Conservation (phyloP, 2,797 vertebrate genomes). For the Lepilemur septentrionalis region DNA sequence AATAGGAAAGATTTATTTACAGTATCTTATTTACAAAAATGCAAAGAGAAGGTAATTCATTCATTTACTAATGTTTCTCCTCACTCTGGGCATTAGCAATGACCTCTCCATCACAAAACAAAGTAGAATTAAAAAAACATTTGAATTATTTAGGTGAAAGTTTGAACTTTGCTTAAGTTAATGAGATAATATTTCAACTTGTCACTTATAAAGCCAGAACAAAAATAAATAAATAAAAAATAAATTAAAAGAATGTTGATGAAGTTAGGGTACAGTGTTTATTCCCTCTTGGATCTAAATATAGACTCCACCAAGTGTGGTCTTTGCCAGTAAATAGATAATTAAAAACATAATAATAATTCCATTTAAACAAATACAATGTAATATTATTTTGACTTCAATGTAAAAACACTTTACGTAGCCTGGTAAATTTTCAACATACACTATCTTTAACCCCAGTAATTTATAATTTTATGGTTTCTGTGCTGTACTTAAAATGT, state of each 20-base stretch:
- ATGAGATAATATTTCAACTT: neutral
- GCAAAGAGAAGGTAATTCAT: neutral
- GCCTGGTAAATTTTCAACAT: constrained; percentile 2
- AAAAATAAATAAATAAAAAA: neutral
- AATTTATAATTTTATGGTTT: constrained; percentile 55
- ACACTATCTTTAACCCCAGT: neutral
- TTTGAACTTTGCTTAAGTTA: neutral
- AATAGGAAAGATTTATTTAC: neutral
- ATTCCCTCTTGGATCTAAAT: neutral
- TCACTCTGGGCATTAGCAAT: neutral
- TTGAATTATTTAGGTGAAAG: neutral
- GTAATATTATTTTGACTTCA: neutral
- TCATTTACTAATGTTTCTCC: neutral
- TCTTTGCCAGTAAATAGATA: neutral
- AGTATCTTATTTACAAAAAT: neutral
- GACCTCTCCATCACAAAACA: neutral
- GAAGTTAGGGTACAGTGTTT: neutral
- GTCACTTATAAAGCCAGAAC: neutral
- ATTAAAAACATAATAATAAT: neutral
- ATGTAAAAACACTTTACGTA: constrained; percentile 19
- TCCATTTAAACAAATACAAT: neutral
- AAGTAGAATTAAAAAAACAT: neutral
- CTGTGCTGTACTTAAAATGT: constrained; percentile 40
- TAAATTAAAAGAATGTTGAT: neutral
- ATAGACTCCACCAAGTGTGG: neutral